A percentile compares a stretch with the other conserved stretches of the same genome.
Conservation (phyloP, 2,888 invertebrate genomes). For the Lasioglossum figueresi region DNA sequence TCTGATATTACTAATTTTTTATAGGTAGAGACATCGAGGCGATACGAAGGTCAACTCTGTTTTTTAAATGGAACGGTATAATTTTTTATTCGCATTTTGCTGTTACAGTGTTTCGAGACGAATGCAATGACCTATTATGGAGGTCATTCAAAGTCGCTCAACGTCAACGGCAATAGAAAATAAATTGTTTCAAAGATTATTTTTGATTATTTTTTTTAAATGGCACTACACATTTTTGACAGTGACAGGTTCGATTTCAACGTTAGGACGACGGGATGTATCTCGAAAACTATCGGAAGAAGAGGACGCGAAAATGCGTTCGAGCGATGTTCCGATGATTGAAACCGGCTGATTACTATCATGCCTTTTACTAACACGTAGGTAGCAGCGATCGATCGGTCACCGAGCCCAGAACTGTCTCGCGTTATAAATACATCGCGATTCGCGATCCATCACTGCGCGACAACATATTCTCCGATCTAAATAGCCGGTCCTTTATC, state of each 20-base stretch:
- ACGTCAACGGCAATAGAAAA: too few species aligned
- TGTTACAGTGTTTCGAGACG: too few species aligned
- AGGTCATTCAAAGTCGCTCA: too few species aligned
- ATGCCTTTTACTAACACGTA: conserved; percentile 33
- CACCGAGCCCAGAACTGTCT: neutral
- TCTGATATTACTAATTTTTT: too few species aligned
- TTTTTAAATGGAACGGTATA: too few species aligned
- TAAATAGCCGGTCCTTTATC: conserved; percentile 2
- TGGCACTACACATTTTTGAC: neutral
- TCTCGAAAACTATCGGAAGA: conserved; percentile 4
- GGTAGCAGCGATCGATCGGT: conserved; percentile 17
- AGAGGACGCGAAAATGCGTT: conserved; percentile 8
- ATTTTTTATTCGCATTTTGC: too few species aligned
- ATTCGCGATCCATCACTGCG: conserved; percentile 8
- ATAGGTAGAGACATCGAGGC: too few species aligned
- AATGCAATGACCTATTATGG: too few species aligned
- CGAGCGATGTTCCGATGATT: conserved; percentile 1
- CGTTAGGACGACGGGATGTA: neutral
- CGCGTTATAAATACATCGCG: conserved; percentile 20
- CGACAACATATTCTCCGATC: neutral
- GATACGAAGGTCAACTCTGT: too few species aligned
- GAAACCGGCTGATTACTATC: conserved; percentile 27
- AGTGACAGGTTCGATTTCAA: neutral
- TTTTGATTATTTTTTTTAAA: too few species aligned
- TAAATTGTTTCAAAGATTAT: too few species aligned